These are phyloP conservation scores for Gavia stellata DNA, from an alignment of 2,113 vertebrate genomes.

Conservation along the genomic window DNA sequence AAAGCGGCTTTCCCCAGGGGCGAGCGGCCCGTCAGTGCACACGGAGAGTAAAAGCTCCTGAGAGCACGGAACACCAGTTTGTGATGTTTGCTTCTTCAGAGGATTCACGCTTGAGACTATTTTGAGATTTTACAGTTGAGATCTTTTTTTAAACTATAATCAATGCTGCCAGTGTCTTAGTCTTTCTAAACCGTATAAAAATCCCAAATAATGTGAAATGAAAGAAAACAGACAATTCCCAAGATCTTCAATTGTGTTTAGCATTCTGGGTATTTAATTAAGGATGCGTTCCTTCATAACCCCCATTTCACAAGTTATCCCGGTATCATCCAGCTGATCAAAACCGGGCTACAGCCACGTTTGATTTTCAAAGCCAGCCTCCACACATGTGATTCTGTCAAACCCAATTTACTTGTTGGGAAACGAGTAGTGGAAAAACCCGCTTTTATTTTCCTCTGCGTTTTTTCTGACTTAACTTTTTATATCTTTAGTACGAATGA, in stretches of 20 bases:
- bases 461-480: not conserved
- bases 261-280: not conserved
- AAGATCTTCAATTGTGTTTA: not conserved
- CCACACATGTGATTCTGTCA: not conserved
- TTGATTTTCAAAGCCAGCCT: not conserved
- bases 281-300: not conserved
- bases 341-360: not conserved
- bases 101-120: not conserved
- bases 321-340: not conserved
- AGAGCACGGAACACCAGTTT: not conserved
- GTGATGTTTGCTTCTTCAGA: not conserved
- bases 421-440: not conserved
- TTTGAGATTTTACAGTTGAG: not conserved
- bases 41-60: not conserved
- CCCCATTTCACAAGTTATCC: not conserved
- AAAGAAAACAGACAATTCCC: not conserved
- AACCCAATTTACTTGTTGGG: not conserved
- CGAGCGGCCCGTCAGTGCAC: fast-evolving
- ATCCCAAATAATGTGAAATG: not conserved
- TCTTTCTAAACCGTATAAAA: not conserved
- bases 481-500: not conserved
- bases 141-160: not conserved
- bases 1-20: not conserved
- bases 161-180: not conserved
- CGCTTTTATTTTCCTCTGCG: not conserved